Evolutionary conservation across 1,140 invertebrate genomes (phyloP).

Genomic region (Drosophila bocki): DNA sequence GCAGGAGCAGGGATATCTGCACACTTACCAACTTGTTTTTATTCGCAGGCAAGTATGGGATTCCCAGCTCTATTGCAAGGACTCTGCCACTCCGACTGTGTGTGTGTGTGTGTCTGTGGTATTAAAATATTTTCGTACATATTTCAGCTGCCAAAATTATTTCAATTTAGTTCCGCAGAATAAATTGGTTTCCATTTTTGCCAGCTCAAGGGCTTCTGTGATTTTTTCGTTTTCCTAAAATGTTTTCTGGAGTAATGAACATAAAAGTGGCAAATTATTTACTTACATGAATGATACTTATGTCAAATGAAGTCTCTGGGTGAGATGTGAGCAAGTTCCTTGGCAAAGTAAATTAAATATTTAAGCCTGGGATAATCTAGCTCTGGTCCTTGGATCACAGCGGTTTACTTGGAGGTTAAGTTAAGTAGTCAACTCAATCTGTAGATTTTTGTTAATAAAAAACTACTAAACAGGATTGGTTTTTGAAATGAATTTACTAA

Average conservation of each 20-base stretch:
- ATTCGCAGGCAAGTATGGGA: slow-evolving; percentile 57
- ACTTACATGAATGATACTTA: slow-evolving; percentile 46
- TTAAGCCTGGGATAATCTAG: neutral
- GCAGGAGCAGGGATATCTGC: slow-evolving; percentile 23
- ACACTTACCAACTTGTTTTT: slow-evolving; percentile 61
- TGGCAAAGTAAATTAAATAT: neutral
- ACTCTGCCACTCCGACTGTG: slow-evolving; percentile 13
- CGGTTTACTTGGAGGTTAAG: neutral
- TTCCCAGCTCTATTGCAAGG: slow-evolving; percentile 19
- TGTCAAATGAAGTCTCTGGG: slow-evolving; percentile 20
- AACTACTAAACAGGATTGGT: neutral
- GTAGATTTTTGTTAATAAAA: neutral
- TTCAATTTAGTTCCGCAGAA: slow-evolving; percentile 84
- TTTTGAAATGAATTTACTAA: neutral
- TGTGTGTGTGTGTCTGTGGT: slow-evolving; percentile 44
- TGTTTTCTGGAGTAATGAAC: slow-evolving; percentile 60
- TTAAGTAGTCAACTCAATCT: neutral
- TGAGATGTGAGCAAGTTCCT: neutral
- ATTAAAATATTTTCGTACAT: slow-evolving; percentile 79
- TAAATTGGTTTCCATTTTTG: slow-evolving; percentile 65
- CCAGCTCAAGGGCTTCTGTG: slow-evolving; percentile 12
- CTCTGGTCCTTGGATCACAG: too few species aligned
- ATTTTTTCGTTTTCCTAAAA: slow-evolving; percentile 33
- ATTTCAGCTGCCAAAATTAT: slow-evolving; percentile 81
- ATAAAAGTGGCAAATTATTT: slow-evolving; percentile 63